Percentiles rank a stretch among this genome's conserved stretches.
Conservation (phyloP, 2,797 vertebrate species). For the Hyperoplus lanceolatus region DNA sequence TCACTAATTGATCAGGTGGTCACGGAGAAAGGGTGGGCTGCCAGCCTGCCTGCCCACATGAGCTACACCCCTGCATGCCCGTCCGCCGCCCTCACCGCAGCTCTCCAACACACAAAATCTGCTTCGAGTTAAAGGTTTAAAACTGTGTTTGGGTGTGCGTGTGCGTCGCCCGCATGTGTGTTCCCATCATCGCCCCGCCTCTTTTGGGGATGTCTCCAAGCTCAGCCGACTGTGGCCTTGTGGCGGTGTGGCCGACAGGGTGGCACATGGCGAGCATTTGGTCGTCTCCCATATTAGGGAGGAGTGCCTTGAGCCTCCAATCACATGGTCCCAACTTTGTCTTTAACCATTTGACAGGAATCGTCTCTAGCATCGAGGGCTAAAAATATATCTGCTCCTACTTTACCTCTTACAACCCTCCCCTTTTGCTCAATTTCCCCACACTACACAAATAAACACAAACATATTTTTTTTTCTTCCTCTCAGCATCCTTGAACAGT, state of each 20-base stretch:
- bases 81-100: constrained; percentile 68
- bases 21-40: constrained; percentile 68
- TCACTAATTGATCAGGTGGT: constrained; percentile 79
- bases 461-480: constrained; percentile 33
- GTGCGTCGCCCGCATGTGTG: constrained; percentile 60
- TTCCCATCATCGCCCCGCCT: constrained; percentile 55
- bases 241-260: constrained; percentile 43
- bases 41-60: constrained; percentile 72
- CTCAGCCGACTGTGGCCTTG: constrained; percentile 49
- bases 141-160: constrained; percentile 60
- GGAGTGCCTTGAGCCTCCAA: constrained; percentile 47
- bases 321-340: constrained; percentile 62
- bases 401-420: constrained; percentile 46
- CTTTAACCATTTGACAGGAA: constrained; percentile 74
- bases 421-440: constrained; percentile 26
- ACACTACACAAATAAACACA: constrained; percentile 12
- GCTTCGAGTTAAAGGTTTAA: constrained; percentile 78
- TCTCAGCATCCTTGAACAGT: constrained; percentile 34
- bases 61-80: constrained; percentile 71
- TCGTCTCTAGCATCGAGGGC: constrained; percentile 57
- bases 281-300: constrained; percentile 60
- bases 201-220: constrained; percentile 42
- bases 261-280: constrained; percentile 54
- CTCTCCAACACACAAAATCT: constrained; percentile 73
- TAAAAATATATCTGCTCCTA: constrained; percentile 71